A percentile compares a stretch with the other conserved stretches of the same genome.
These are phyloP conservation scores for Etheostoma cragini DNA, from an alignment of 2,113 vertebrate genomes.

Conservation along the genomic window DNA sequence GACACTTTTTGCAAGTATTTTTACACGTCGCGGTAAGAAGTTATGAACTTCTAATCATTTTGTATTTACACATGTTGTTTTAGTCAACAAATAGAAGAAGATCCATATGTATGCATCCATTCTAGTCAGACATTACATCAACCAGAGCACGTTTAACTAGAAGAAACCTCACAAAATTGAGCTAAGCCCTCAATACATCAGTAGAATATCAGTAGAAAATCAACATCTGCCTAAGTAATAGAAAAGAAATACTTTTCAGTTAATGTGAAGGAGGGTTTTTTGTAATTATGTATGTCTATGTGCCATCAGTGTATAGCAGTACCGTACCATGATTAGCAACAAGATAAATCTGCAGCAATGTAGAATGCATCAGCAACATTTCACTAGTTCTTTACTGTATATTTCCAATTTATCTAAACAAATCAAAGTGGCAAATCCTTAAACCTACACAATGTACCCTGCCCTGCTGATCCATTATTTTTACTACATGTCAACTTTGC, in stretches of 20 bases:
- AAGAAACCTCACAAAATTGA: constrained; percentile 47
- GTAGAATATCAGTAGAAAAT: constrained; percentile 23
- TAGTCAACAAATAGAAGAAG: constrained; percentile 67
- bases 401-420: background rate
- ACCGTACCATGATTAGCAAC: background rate
- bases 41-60: constrained; percentile 12
- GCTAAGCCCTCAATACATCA: constrained; percentile 35
- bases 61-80: constrained; percentile 29
- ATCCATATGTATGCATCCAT: constrained; percentile 25
- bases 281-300: background rate
- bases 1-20: constrained; percentile 37
- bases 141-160: constrained; percentile 55
- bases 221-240: background rate
- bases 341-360: background rate
- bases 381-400: background rate
- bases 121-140: constrained; percentile 64
- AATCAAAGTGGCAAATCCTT: background rate
- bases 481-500: background rate
- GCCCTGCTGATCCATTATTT: background rate
- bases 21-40: background rate
- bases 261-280: background rate
- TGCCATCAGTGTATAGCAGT: constrained; percentile 2
- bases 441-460: background rate
- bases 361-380: background rate
- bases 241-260: constrained; percentile 11